These are phyloP conservation scores for Busseola fusca DNA, from an alignment of 2,888 invertebrate genomes.

Conservation along the genomic window DNA sequence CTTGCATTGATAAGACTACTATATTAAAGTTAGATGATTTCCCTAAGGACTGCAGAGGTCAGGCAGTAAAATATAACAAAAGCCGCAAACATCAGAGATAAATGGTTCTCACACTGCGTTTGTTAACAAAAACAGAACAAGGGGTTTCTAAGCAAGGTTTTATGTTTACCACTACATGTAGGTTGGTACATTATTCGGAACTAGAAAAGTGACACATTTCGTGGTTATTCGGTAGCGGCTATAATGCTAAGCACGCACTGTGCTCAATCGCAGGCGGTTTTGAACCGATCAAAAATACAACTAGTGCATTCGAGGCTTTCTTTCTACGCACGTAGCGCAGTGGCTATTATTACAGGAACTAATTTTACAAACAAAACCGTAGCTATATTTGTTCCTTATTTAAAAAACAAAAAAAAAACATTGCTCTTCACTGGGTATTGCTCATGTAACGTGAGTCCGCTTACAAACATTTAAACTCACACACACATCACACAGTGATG, in stretches of 20 bases:
- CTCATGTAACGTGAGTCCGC: too few species aligned
- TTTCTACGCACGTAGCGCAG: too few species aligned
- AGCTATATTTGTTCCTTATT: too few species aligned
- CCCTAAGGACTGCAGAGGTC: constrained; percentile 47
- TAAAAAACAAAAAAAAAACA: too few species aligned
- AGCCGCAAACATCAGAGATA: constrained; percentile 9
- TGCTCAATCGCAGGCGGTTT: background rate
- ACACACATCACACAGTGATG: too few species aligned
- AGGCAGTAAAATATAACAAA: constrained; percentile 27
- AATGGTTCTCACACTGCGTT: background rate
- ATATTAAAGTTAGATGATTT: constrained; percentile 43
- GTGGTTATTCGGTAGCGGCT: background rate
- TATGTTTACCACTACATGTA: background rate
- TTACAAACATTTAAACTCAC: too few species aligned
- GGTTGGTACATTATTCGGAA: background rate
- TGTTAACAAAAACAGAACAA: background rate
- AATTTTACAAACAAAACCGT: too few species aligned
- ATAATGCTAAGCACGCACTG: background rate
- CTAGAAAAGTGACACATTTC: background rate
- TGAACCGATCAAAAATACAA: background rate
- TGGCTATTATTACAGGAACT: too few species aligned
- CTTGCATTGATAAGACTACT: constrained; percentile 39
- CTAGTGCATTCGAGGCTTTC: too few species aligned
- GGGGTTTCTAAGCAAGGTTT: background rate
- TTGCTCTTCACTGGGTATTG: too few species aligned